A percentile compares a stretch with the other conserved stretches of the same genome.
Conservation (phyloP, 2,797 vertebrate species). For the Molossus alvarezi region DNA sequence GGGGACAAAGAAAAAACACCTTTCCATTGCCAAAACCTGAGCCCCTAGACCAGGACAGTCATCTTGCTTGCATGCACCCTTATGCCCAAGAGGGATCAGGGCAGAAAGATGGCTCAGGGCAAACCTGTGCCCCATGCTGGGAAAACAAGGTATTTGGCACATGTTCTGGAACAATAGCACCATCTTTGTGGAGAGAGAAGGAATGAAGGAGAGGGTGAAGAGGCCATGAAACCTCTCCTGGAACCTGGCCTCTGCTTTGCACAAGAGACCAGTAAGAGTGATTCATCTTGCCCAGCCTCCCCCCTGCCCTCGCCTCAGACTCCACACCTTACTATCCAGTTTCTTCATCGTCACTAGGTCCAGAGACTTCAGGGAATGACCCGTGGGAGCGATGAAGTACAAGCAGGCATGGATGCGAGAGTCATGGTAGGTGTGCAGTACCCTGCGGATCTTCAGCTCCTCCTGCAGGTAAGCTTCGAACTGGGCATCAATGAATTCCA, state of each 20-base stretch:
- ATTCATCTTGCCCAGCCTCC: neutral
- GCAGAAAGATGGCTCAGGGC: constrained; percentile 3
- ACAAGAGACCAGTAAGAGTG: neutral
- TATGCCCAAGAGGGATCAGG: neutral
- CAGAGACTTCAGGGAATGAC: constrained; percentile 98
- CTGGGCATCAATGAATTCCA: constrained; percentile 98
- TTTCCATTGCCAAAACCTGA: neutral
- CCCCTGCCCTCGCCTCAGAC: rapidly evolving
- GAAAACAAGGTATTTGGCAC: neutral
- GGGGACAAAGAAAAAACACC: constrained; percentile 6
- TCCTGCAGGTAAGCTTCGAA: constrained; percentile 99
- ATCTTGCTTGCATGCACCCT: neutral
- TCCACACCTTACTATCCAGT: constrained; percentile 97
- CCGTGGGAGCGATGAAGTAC: constrained; percentile 99
- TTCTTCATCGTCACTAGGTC: constrained; percentile 99
- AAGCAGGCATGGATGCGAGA: constrained; percentile 97
- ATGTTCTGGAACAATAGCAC: neutral
- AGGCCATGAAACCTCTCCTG: neutral
- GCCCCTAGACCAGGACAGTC: neutral
- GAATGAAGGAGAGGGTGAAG: neutral
- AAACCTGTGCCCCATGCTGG: neutral
- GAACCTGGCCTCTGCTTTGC: neutral
- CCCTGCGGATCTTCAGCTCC: constrained; percentile 98
- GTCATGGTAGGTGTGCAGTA: constrained; percentile 98
- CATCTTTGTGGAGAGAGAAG: constrained; percentile 5